Evolutionary conservation across 2,113 vertebrate species (phyloP).

Genomic region (Sturnus vulgaris): DNA sequence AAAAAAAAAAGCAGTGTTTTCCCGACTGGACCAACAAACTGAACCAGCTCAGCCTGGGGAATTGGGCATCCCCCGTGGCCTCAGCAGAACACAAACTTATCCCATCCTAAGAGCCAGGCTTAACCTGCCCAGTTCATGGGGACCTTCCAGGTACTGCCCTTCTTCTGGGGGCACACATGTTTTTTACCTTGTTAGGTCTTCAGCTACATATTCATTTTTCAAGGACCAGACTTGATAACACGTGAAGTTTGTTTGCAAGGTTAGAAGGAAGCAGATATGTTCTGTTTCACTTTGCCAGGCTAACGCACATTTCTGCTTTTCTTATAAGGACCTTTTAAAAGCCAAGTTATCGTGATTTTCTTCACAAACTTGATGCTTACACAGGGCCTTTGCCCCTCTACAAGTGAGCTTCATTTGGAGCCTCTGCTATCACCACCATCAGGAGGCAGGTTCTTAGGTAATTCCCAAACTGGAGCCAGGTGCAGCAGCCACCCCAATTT

Average conservation of each 20-base stretch:
- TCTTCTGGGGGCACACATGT: accelerated
- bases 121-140: accelerated
- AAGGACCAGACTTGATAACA: background rate
- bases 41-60: background rate
- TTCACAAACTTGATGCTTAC: background rate
- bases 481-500: background rate
- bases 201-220: accelerated
- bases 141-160: too few species aligned
- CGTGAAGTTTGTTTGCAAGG: background rate
- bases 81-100: accelerated
- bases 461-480: background rate
- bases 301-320: background rate
- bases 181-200: too few species aligned
- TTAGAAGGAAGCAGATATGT: background rate
- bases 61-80: background rate
- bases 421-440: background rate
- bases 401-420: background rate
- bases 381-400: background rate
- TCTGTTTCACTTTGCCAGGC: background rate
- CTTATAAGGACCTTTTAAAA: background rate
- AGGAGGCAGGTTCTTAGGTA: background rate
- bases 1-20: background rate
- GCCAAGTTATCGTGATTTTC: background rate
- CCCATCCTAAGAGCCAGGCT: background rate
- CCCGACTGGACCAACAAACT: background rate